phyloP scores from a whole-genome alignment of 2,113 vertebrate species.

The Cyprinus carpio region DNA sequence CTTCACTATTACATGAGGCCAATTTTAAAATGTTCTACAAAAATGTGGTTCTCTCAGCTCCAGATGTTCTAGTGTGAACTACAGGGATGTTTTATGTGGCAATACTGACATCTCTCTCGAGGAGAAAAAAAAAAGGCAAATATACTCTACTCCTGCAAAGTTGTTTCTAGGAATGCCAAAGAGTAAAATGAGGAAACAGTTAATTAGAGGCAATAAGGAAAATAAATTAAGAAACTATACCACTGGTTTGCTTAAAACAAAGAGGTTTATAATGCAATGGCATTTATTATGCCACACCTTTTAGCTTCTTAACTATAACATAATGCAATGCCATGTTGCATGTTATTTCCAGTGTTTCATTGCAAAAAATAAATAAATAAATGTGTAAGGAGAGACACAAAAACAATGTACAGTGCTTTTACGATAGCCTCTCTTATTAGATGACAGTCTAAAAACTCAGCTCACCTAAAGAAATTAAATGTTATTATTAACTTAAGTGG shows the following conservation, averaged over 20 bases:
- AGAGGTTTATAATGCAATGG: background rate
- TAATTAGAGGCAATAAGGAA: conserved; percentile 6
- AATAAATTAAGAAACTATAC: background rate
- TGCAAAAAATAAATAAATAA: background rate
- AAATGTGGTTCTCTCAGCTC: conserved; percentile 8
- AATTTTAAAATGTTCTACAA: background rate
- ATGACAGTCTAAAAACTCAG: background rate
- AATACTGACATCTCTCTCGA: conserved; percentile 18
- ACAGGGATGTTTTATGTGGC: conserved; percentile 25
- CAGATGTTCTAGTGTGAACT: conserved; percentile 34
- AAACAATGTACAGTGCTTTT: background rate
- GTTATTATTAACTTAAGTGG: background rate
- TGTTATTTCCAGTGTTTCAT: background rate
- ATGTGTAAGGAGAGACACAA: background rate
- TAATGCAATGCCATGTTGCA: background rate
- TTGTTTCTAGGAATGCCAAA: background rate
- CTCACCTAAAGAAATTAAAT: background rate
- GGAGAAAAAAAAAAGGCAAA: background rate
- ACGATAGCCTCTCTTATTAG: background rate
- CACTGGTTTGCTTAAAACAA: background rate
- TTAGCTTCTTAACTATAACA: conserved; percentile 13
- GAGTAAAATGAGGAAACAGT: conserved; percentile 2
- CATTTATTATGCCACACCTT: background rate
- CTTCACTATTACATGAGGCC: conserved; percentile 16
- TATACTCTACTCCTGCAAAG: background rate